Conservation (phyloP, 2,113 vertebrate species). For the Patagioenas fasciata region DNA sequence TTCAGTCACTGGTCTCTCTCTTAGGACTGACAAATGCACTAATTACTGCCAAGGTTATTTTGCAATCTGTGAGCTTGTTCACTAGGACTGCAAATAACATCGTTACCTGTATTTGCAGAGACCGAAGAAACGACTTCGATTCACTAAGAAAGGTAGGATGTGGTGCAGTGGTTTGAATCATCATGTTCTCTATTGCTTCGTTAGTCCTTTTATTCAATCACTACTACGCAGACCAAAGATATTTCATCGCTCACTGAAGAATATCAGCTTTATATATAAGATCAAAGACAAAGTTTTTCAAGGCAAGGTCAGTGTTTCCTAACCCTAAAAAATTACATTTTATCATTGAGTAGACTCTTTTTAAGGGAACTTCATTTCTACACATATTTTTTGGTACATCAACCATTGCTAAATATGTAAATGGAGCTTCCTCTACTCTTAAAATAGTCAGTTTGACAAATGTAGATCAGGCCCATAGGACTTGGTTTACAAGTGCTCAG, state of each 20-base stretch:
- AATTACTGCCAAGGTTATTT: background rate
- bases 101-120: background rate
- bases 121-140: fast-evolving
- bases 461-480: background rate
- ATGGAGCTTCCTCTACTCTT: background rate
- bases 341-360: background rate
- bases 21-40: background rate
- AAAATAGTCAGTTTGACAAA: background rate
- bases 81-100: background rate
- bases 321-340: background rate
- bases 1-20: background rate
- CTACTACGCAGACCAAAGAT: background rate
- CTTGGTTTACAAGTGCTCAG: background rate
- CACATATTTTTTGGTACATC: background rate
- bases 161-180: background rate
- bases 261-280: background rate
- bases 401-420: background rate
- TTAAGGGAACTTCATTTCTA: background rate
- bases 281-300: background rate
- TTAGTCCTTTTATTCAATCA: background rate
- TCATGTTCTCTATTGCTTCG: background rate
- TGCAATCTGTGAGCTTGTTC: background rate
- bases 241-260: background rate
- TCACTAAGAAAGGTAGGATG: background rate
- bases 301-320: background rate